Base-by-base conservation (phyloP, 1,140 invertebrate genomes). In the Thaumatotibia leucotreta region DNA sequence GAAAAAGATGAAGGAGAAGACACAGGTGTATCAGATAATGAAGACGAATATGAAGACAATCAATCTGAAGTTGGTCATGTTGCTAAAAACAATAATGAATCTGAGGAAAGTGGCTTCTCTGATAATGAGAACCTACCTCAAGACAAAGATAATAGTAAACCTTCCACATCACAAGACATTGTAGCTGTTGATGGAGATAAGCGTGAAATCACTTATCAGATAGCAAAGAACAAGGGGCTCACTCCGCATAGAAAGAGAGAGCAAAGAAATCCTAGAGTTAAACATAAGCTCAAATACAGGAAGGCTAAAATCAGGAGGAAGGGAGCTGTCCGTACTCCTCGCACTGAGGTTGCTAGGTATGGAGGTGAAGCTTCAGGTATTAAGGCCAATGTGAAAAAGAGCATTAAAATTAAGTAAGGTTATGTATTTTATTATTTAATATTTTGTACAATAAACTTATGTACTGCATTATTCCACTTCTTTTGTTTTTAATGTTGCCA, bases 171-270 rank as follows among this genome's bases (percentile, higher is more conserved):
- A 61, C 68, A 80, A 68, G 66, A 78, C 68, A 45, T 79, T 64
- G 77, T 73, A 64, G 32, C 74, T 64, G 79, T 79, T 52, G 84
- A 88, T 45, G 83, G 74, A 52, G 93, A 91, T 31, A 98, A 97
- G 80, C 92, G 98, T 77, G 93, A 93, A 61, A 98, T 99, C 72
- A 98, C 96, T 14, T 97, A 97, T 84, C 93, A 98, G 93, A 99
- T 99, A 78, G 94, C 96, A 6, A 99, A 99, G 88, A 99, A 99
- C 80, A 98, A 98, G 91, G 98, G 98, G 35, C 92, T 99, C 1
- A 98, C 95, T 35, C 96, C 97, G 9, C 92, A 95, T 71, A 94
- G 97, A 66, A 98, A 97, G 82, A 98, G 98, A 83, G 97, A 98
- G 82, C 93, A 95, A 74, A 93, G 97, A 71, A 99, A 99, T 94